These are phyloP conservation scores for Conomelus anceps DNA, from an alignment of 2,888 invertebrate genomes.

Conservation along the genomic window DNA sequence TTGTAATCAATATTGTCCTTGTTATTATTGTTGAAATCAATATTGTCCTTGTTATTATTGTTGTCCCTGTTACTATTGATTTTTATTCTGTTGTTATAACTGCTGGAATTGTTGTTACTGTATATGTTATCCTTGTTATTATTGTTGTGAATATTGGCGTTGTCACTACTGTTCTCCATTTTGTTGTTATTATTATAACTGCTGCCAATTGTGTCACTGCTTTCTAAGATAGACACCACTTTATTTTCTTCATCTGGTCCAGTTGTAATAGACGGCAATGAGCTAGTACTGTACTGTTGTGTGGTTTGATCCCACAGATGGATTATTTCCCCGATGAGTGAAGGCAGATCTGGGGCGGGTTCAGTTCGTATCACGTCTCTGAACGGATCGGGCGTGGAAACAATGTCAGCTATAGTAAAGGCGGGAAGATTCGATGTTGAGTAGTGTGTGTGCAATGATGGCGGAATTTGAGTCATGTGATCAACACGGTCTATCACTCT, in stretches of 20 bases:
- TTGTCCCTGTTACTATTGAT: neutral
- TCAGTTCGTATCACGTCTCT: slow-evolving; percentile 30
- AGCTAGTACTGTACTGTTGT: slow-evolving; percentile 6
- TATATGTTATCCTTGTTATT: neutral
- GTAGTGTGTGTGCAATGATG: neutral
- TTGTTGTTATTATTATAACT: neutral
- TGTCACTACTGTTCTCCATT: neutral
- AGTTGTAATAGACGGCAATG: slow-evolving; percentile 1
- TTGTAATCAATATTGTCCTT: neutral
- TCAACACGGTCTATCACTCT: slow-evolving; percentile 44
- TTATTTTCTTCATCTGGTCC: neutral
- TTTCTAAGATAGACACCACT: too few relatives aligned
- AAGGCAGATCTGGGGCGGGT: slow-evolving; percentile 29
- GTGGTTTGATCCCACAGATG: slow-evolving; percentile 22
- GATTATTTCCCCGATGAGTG: slow-evolving; percentile 29
- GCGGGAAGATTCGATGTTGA: slow-evolving; percentile 28
- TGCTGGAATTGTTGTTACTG: too few relatives aligned
- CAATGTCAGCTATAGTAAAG: slow-evolving; percentile 31
- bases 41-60: too few relatives aligned
- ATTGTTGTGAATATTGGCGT: neutral
- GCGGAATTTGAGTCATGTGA: slow-evolving; percentile 38
- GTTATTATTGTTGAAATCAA: neutral
- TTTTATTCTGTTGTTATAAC: neutral
- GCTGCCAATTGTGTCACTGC: too few relatives aligned
- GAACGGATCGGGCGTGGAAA: slow-evolving; percentile 30